Evolutionary conservation across 2,888 invertebrate genomes (phyloP).

Genomic region (Tetragonisca angustula): DNA sequence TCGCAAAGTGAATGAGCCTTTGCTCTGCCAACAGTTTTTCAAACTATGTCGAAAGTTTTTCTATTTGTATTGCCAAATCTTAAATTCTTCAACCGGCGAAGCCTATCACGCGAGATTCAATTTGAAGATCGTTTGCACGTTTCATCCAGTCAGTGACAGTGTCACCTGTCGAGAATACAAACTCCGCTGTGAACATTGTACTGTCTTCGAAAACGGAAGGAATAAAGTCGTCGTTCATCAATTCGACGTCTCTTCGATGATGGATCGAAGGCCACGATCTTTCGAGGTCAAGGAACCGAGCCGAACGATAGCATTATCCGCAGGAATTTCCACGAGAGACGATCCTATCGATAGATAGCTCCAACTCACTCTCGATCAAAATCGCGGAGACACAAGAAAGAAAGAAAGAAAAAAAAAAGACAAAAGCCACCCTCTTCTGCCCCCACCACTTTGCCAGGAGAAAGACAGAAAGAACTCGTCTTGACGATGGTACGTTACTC

Average conservation of each 20-base stretch:
- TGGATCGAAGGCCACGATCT: not conserved
- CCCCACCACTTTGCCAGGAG: not conserved
- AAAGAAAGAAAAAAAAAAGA: too few species aligned
- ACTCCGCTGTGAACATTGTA: too few species aligned
- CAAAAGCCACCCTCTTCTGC: too few species aligned
- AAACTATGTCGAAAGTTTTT: too few species aligned
- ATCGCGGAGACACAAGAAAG: not conserved
- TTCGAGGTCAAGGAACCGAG: not conserved
- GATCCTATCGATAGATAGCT: constrained; percentile 6
- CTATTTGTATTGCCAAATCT: too few species aligned
- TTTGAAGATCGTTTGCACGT: too few species aligned
- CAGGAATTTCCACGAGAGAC: not conserved
- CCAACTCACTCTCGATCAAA: not conserved
- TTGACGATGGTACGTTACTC: constrained; percentile 32
- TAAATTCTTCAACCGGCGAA: too few species aligned
- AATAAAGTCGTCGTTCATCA: not conserved
- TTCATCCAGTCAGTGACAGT: too few species aligned
- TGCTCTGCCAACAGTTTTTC: too few species aligned
- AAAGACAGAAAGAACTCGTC: not conserved
- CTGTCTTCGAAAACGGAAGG: not conserved
- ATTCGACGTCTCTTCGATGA: not conserved
- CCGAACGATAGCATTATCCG: not conserved
- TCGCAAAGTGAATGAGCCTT: too few species aligned
- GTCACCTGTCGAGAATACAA: too few species aligned
- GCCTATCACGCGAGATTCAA: too few species aligned